phyloP scores from a whole-genome alignment of 2,888 invertebrate genomes.

The Actias luna region DNA sequence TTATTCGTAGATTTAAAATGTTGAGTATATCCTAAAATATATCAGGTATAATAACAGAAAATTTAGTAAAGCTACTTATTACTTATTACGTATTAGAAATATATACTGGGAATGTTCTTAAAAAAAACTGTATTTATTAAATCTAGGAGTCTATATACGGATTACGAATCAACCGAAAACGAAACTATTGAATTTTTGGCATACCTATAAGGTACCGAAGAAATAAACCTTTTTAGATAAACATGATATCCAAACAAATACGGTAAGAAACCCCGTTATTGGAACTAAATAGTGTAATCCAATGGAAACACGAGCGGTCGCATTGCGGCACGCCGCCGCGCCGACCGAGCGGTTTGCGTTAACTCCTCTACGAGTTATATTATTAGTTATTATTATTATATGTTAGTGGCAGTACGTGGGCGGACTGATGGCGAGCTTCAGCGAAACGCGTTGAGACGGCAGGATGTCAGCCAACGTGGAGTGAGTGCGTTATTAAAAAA shows the following conservation, averaged over 20 bases:
- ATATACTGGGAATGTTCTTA: too few species aligned
- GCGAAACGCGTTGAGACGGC: constrained; percentile 18
- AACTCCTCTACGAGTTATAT: constrained; percentile 32
- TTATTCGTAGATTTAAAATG: too few species aligned
- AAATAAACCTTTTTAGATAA: not conserved
- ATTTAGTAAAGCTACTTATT: too few species aligned
- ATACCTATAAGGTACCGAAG: too few species aligned
- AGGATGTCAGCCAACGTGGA: constrained; percentile 22
- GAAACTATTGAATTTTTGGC: too few species aligned
- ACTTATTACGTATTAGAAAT: too few species aligned
- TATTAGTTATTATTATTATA: constrained; percentile 33
- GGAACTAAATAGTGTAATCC: not conserved
- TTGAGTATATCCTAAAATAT: too few species aligned
- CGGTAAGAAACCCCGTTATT: not conserved
- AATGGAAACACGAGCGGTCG: constrained; percentile 18
- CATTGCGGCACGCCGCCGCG: constrained; percentile 24
- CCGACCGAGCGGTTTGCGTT: constrained; percentile 28
- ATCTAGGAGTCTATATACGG: too few species aligned
- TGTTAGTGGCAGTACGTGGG: constrained; percentile 18
- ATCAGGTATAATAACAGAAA: too few species aligned
- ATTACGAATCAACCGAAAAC: too few species aligned
- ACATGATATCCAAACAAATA: not conserved
- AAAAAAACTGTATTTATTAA: too few species aligned
- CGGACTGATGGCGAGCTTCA: constrained; percentile 21
- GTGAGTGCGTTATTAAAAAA: constrained; percentile 20